Base-by-base conservation (phyloP, 2,113 vertebrate genomes). In the Fukomys damarensis region DNA sequence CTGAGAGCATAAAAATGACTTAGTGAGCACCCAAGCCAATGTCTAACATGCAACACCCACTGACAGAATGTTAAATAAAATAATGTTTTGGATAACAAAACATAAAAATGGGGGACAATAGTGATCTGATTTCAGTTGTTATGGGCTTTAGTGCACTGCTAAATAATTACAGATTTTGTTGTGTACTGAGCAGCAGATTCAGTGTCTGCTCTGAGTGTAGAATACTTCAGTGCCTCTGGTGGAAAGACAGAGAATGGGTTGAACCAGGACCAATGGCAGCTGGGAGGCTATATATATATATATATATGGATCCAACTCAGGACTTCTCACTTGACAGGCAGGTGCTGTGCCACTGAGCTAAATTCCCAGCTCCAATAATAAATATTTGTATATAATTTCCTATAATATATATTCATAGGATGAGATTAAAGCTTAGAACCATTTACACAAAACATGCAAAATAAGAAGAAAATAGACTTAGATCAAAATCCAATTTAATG, bases 391-490 rank as follows among this genome's bases (percentile, higher is more conserved):
- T 59, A 26, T 76, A 68, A 54, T 35, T 91, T 94, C 77, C 46
- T 89, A 14, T 49, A 70, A 88, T 84, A 92, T 84, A 93, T 59
- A 92, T 83, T 66, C 13, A 59, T 72, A 59, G 26, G 94, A 52
- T 56, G 89, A 84, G 58, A 90, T 90, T 70, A 94, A 54, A 93
- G 83, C 30, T 92, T 84, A 35, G 66, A 95, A 95, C 28, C 52
- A 95, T 80, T 86, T 94, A 85, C 52, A 90, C 14, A 74, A 93
- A 95, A 35, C 30, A 5, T 63, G 82, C 52, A 91, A 7, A 81
- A 77, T 86, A 22, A 92, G 52, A 76, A 86, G 30, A 86, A 97
- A 96, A 94, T 26, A 91, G 59, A 90, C 32, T 89, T 82, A 74
- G 14, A 74, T 54, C 26, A 88, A 94, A 97, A 86, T 2, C 59